Conservation (phyloP, 2,113 vertebrate species). For the Sinosuthora webbiana region DNA sequence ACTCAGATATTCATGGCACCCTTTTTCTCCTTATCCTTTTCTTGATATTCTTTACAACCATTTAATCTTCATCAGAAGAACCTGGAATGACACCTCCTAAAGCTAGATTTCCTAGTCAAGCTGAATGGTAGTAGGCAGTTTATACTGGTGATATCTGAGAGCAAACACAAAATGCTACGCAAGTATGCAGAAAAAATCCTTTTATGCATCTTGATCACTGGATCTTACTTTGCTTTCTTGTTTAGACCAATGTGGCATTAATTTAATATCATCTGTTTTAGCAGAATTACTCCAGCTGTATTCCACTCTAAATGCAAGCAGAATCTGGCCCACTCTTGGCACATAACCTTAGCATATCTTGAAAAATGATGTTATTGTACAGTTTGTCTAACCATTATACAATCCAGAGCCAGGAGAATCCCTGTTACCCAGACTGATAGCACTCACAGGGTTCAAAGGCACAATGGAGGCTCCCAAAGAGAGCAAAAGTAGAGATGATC, state of each 20-base stretch:
- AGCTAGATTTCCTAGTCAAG: not conserved
- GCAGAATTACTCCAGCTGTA: not conserved
- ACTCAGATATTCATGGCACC: not conserved
- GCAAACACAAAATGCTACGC: not conserved
- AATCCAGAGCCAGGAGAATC: not conserved
- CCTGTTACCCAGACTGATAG: not conserved
- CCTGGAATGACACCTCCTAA: not conserved
- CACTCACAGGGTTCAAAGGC: not conserved
- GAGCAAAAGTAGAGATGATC: not conserved
- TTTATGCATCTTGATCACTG: not conserved
- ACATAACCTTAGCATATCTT: not conserved
- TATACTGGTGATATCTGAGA: not conserved
- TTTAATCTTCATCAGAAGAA: not conserved
- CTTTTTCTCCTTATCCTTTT: not conserved
- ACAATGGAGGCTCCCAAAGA: not conserved
- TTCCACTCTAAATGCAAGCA: not conserved
- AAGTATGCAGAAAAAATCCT: not conserved
- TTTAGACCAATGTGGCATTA: not conserved
- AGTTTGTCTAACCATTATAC: not conserved
- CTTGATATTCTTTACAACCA: conserved; percentile 9
- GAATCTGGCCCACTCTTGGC: not conserved
- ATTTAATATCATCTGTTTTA: not conserved
- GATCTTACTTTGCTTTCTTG: not conserved
- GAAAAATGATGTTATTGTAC: not conserved
- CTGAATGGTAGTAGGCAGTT: not conserved